phyloP scores from a whole-genome alignment of 2,113 vertebrate species.

The Balaeniceps rex region DNA sequence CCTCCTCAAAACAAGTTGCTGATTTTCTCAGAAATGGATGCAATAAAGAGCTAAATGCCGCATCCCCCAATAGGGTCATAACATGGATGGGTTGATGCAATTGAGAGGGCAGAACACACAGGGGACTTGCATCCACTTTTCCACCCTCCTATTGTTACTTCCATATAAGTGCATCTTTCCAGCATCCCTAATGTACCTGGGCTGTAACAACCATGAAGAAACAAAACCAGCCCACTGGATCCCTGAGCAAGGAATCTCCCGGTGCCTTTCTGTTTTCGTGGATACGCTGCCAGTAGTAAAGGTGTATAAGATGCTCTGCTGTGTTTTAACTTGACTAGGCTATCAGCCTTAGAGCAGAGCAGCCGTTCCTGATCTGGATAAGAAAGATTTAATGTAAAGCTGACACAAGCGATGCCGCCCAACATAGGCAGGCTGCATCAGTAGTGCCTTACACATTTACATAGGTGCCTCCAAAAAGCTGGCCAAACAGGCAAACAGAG shows the following conservation, averaged over 20 bases:
- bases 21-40: background rate
- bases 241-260: background rate
- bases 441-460: background rate
- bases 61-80: background rate
- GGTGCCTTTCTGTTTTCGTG: background rate
- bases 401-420: background rate
- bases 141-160: background rate
- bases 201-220: background rate
- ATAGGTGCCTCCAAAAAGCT: background rate
- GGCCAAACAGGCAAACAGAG: background rate
- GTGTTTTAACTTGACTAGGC: background rate
- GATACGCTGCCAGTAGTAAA: background rate
- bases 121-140: background rate
- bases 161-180: background rate
- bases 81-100: background rate
- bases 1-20: background rate
- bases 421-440: background rate
- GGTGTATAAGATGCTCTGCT: background rate
- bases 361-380: background rate
- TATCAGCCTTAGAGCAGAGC: background rate
- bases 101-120: background rate
- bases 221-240: background rate
- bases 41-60: background rate
- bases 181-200: background rate
- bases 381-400: background rate